These are phyloP conservation scores for Phrynosoma blainvillii DNA, from an alignment of 2,113 vertebrate genomes.

Conservation along the genomic window DNA sequence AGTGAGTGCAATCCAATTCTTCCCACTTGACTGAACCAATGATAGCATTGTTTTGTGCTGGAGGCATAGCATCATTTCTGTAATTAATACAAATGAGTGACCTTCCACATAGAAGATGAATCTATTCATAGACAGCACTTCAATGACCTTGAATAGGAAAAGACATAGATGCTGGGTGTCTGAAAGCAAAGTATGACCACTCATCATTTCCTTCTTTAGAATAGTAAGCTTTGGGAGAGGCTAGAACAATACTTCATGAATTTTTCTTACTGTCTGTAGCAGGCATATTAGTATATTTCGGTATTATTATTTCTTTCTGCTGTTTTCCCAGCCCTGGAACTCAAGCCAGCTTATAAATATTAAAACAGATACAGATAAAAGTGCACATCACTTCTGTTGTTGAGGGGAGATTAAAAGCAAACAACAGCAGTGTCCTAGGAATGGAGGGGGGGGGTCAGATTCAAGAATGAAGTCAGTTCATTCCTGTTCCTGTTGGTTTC, in stretches of 20 bases:
- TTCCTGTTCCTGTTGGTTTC: not conserved
- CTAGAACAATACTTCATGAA: not conserved
- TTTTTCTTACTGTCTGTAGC: not conserved
- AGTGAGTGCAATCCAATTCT: slow-evolving; percentile 75
- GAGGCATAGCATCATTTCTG: not conserved
- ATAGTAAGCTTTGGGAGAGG: not conserved
- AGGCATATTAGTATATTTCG: not conserved
- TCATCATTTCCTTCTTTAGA: slow-evolving; percentile 13
- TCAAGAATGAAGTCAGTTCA: too few relatives aligned
- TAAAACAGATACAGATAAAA: too few relatives aligned
- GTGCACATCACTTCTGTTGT: too few relatives aligned
- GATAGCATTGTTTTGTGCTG: not conserved
- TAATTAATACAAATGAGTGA: not conserved
- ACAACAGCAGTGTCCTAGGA: too few relatives aligned
- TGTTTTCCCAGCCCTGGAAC: too few relatives aligned
- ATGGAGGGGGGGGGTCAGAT: too few relatives aligned
- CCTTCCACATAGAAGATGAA: not conserved
- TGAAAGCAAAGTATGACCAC: not conserved
- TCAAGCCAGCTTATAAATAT: too few relatives aligned
- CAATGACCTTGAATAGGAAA: not conserved
- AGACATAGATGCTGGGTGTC: not conserved
- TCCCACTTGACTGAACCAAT: not conserved
- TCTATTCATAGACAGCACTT: not conserved
- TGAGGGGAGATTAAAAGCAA: too few relatives aligned
- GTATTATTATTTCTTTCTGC: not conserved